Conservation (phyloP, 1,140 invertebrate species). For the Limonius californicus region DNA sequence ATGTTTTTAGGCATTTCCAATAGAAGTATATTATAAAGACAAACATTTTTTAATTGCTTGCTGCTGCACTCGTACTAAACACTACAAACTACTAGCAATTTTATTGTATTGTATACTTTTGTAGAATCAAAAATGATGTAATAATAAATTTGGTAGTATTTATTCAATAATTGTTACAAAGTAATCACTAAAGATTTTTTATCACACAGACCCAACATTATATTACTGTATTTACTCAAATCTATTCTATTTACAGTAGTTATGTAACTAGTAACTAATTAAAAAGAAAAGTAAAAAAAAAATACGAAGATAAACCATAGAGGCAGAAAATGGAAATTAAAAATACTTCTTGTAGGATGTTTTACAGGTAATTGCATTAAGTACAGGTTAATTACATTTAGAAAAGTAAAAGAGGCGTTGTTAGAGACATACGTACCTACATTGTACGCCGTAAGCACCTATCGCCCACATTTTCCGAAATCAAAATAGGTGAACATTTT, state of each 20-base stretch:
- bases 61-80: too few relatives aligned
- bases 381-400: slow-evolving; percentile 3
- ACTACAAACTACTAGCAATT: too few relatives aligned
- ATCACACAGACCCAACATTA: slow-evolving; percentile 20
- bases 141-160: slow-evolving; percentile 22
- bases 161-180: slow-evolving; percentile 17
- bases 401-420: slow-evolving; percentile 9
- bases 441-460: neutral
- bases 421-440: neutral
- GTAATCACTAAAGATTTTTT: slow-evolving; percentile 8
- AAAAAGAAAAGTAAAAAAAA: neutral
- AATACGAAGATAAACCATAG: neutral
- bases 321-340: neutral
- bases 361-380: neutral
- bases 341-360: neutral
- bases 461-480: neutral
- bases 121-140: slow-evolving; percentile 9
- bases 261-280: neutral
- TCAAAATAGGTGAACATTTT: neutral
- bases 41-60: too few relatives aligned
- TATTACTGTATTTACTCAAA: neutral
- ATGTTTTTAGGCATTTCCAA: too few relatives aligned
- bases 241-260: slow-evolving; percentile 14
- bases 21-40: too few relatives aligned
- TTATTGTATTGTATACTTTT: too few relatives aligned